These are phyloP conservation scores for Ageneiosus marmoratus DNA, from an alignment of 2,113 vertebrate species.

Conservation along the genomic window DNA sequence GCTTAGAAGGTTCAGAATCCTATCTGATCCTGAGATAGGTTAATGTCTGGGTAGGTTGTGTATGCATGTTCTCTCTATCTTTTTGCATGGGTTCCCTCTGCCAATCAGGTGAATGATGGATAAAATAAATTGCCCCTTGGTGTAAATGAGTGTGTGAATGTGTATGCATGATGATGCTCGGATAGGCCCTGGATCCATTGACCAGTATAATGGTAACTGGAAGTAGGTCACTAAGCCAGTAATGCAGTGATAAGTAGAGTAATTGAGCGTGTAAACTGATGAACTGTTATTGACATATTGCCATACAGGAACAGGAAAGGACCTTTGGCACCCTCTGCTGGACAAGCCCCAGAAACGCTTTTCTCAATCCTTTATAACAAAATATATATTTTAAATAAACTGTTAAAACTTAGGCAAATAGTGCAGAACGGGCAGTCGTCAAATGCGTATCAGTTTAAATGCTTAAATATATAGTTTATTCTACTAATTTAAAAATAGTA, in stretches of 20 bases:
- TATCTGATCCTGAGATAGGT: not conserved
- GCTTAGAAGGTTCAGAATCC: not conserved
- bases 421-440: too few relatives aligned
- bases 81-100: not conserved
- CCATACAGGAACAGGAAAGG: not conserved
- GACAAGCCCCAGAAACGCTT: not conserved
- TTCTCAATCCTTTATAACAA: not conserved
- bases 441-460: not conserved
- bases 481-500: not conserved
- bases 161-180: not conserved
- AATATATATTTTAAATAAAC: not conserved
- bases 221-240: not conserved
- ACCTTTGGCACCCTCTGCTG: constrained; percentile 30
- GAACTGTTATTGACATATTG: too few relatives aligned
- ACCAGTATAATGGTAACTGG: not conserved
- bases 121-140: not conserved
- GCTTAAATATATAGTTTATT: not conserved
- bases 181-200: not conserved
- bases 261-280: not conserved
- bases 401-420: not conserved
- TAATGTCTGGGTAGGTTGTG: not conserved
- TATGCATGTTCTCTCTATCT: not conserved
- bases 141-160: not conserved
- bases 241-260: not conserved
- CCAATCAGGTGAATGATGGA: not conserved